A percentile compares a stretch with the other conserved stretches of the same genome.
Evolutionary conservation across 2,797 vertebrate species (phyloP).

Genomic region (Halcyon leucocephala): DNA sequence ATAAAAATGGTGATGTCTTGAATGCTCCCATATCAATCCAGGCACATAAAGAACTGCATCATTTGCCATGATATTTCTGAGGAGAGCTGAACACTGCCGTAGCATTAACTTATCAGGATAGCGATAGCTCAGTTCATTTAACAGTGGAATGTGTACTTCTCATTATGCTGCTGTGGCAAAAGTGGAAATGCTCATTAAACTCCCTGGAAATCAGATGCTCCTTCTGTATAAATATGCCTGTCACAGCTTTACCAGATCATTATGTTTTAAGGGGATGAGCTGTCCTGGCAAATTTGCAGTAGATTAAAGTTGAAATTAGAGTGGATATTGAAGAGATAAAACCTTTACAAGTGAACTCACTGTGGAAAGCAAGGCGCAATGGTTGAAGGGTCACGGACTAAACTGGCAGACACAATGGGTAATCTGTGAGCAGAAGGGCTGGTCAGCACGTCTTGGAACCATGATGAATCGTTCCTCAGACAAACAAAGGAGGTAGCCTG

Average conservation of each 20-base stretch:
- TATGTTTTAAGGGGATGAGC: neutral
- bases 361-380: neutral
- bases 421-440: neutral
- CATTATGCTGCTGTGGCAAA: constrained; percentile 9
- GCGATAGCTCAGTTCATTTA: neutral
- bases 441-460: neutral
- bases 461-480: neutral
- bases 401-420: neutral
- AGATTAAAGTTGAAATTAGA: neutral
- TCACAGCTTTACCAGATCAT: neutral
- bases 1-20: neutral
- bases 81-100: neutral
- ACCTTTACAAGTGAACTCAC: neutral
- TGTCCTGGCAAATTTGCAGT: neutral
- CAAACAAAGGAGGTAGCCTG: neutral
- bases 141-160: constrained; percentile 9
- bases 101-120: neutral
- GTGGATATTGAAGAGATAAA: neutral
- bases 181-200: constrained; percentile 19
- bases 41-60: neutral
- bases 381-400: neutral
- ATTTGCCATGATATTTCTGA: neutral
- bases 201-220: neutral
- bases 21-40: neutral
- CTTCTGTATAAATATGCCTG: constrained; percentile 2